Evolutionary conservation across 2,797 vertebrate genomes (phyloP).

Genomic region (Megalops cyprinoides): DNA sequence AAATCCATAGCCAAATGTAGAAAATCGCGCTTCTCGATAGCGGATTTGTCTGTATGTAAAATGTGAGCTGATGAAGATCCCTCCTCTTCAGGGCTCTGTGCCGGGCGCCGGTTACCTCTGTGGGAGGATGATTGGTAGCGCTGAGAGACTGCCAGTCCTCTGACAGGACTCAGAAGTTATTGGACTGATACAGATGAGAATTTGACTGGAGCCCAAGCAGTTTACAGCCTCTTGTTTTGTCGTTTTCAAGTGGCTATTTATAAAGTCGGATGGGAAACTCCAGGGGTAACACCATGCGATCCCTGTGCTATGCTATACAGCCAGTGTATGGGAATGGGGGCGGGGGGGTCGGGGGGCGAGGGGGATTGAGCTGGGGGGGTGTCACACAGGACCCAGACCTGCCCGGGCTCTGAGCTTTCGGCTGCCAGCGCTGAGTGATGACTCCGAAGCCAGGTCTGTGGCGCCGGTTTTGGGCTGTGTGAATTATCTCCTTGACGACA

Average conservation of each 20-base stretch:
- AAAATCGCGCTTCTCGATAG: not conserved
- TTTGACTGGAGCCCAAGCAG: not conserved
- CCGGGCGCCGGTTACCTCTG: not conserved
- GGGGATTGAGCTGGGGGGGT: not conserved
- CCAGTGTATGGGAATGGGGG: not conserved
- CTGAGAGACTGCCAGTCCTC: not conserved
- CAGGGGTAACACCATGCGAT: constrained; percentile 5
- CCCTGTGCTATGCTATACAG: constrained; percentile 13
- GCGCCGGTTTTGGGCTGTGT: not conserved
- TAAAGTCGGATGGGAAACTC: not conserved
- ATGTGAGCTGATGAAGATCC: not conserved
- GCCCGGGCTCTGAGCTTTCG: not conserved
- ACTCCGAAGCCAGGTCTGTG: not conserved
- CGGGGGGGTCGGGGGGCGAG: not conserved
- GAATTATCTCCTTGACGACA: not conserved
- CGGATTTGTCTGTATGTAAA: no score
- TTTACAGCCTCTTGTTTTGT: not conserved
- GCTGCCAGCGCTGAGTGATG: not conserved
- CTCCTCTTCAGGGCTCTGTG: not conserved
- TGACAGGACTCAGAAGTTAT: not conserved
- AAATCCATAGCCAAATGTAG: not conserved
- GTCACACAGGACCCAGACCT: not conserved
- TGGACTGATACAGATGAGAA: not conserved
- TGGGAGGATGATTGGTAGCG: not conserved
- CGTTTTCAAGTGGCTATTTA: not conserved